Evolutionary conservation across 2,797 vertebrate species (phyloP).

Genomic region (Eutrigla gurnardus): DNA sequence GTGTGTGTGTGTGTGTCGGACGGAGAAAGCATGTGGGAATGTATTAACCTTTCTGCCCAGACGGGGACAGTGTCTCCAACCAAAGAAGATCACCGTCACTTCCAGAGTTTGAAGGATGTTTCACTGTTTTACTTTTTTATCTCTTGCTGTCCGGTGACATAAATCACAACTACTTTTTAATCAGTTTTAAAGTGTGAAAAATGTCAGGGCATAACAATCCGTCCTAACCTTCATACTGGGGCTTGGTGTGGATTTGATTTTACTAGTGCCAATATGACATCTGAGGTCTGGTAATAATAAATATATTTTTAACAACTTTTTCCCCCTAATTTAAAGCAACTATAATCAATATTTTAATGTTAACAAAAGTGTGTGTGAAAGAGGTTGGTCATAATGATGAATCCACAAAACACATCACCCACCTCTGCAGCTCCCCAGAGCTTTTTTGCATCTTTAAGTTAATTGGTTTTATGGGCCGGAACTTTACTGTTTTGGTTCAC

Average conservation of each 20-base stretch:
- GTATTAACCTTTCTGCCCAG: constrained; percentile 65
- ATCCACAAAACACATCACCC: constrained; percentile 1
- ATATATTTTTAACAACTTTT: not conserved
- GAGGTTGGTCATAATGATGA: not conserved
- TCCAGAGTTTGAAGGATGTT: constrained; percentile 25
- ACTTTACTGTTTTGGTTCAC: not conserved
- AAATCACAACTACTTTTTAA: constrained; percentile 43
- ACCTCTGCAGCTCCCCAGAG: not conserved
- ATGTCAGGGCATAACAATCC: not conserved
- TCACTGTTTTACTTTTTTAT: constrained; percentile 20
- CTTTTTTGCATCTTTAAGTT: constrained; percentile 24
- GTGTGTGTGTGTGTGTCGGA: constrained; percentile 60
- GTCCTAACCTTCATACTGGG: not conserved
- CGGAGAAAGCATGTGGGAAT: constrained; percentile 65
- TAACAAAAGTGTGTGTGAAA: not conserved
- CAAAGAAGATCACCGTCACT: constrained; percentile 12
- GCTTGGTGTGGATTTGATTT: not conserved
- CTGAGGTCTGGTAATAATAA: not conserved
- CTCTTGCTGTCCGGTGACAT: constrained; percentile 20
- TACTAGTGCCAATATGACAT: not conserved
- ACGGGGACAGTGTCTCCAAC: constrained; percentile 35
- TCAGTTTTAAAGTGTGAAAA: constrained; percentile 21
- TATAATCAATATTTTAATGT: not conserved
- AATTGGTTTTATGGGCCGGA: constrained; percentile 9
- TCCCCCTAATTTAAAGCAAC: not conserved